These are phyloP conservation scores for Sapajus apella DNA, from an alignment of 2,113 vertebrate genomes.

Conservation along the genomic window DNA sequence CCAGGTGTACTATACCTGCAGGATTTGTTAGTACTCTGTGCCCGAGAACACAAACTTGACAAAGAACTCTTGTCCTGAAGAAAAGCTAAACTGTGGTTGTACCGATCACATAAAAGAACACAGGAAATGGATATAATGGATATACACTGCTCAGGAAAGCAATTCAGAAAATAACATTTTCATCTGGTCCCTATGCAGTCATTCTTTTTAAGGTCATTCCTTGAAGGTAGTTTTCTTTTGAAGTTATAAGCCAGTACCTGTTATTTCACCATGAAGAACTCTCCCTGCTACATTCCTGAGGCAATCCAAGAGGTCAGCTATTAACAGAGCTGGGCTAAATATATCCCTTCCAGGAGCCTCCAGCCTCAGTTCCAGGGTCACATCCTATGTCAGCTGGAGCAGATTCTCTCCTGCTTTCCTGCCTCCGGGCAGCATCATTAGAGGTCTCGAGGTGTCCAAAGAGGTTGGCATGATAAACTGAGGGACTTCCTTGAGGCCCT, in stretches of 20 bases:
- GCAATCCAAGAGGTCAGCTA: constrained; percentile 12
- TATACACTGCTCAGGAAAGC: not conserved
- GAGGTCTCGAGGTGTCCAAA: not conserved
- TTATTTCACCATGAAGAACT: not conserved
- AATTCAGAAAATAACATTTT: constrained; percentile 30
- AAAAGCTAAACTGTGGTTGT: not conserved
- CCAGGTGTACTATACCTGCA: not conserved
- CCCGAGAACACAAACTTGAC: not conserved
- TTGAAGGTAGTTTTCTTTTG: constrained; percentile 17
- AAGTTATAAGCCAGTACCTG: not conserved
- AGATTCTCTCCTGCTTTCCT: not conserved
- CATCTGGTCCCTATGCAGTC: not conserved
- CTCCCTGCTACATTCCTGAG: not conserved
- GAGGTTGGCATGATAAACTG: not conserved
- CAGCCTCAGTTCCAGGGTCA: not conserved
- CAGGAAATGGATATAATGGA: not conserved
- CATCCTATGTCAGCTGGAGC: not conserved
- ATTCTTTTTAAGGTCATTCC: constrained; percentile 29
- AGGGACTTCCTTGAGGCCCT: not conserved
- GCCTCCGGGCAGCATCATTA: not conserved
- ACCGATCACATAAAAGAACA: not conserved
- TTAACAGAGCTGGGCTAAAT: not conserved
- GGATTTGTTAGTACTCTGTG: not conserved
- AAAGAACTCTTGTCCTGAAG: not conserved
- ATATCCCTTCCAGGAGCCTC: not conserved